These are phyloP conservation scores for Drosophila tripunctata DNA, from an alignment of 2,888 invertebrate species.

Conservation along the genomic window DNA sequence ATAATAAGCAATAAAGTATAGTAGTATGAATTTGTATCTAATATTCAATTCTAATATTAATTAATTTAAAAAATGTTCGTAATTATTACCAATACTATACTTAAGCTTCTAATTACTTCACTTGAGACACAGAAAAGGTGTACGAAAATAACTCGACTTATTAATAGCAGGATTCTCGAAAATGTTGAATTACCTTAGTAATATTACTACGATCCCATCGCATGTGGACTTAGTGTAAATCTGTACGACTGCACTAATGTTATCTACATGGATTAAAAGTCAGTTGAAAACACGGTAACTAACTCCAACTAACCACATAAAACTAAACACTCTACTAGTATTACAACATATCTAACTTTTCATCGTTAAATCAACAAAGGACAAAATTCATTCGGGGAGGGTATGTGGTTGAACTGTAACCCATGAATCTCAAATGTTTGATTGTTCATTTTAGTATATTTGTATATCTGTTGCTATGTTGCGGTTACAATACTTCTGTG, in stretches of 20 bases:
- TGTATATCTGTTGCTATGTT: constrained; percentile 3
- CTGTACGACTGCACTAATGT: constrained; percentile 32
- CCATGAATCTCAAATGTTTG: constrained; percentile 9
- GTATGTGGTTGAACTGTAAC: constrained; percentile 43
- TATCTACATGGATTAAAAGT: constrained; percentile 47
- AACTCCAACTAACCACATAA: background rate
- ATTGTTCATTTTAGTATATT: constrained; percentile 1
- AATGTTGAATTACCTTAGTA: no score
- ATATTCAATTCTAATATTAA: no score
- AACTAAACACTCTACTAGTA: constrained; percentile 9
- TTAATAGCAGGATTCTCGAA: no score
- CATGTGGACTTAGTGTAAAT: constrained; percentile 41
- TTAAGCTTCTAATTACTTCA: no score
- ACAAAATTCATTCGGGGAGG: constrained; percentile 24
- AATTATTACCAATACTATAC: no score
- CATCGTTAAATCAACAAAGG: constrained; percentile 45
- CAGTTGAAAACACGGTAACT: background rate
- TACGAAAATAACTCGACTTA: no score
- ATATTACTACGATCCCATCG: constrained; percentile 31
- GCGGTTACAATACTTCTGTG: constrained; percentile 35
- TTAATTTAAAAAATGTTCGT: no score
- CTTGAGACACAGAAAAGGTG: no score
- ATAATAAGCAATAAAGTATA: no score
- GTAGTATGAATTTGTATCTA: no score
- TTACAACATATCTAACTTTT: constrained; percentile 59